Percentiles rank a stretch among this genome's conserved stretches.
Conservation (phyloP, 1,140 invertebrate genomes). For the Drosophila parvula region DNA sequence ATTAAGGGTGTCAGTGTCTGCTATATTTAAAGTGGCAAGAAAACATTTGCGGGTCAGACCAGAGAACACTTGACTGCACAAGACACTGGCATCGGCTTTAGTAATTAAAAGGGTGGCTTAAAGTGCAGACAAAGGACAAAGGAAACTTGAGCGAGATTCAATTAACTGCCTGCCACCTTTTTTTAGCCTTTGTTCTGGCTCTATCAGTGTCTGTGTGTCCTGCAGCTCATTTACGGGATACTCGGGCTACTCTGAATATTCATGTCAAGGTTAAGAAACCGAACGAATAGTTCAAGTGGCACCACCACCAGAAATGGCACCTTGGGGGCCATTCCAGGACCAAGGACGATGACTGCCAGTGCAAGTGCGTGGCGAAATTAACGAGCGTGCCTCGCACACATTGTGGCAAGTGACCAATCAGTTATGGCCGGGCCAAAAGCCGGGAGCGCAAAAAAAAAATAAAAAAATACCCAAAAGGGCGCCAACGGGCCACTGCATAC, state of each 20-base stretch:
- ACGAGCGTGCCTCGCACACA: slow-evolving; percentile 43
- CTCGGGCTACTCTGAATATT: slow-evolving; percentile 49
- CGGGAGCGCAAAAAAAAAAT: slow-evolving; percentile 12
- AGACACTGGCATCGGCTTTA: slow-evolving; percentile 20
- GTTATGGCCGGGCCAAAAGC: slow-evolving; percentile 58
- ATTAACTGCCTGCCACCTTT: slow-evolving; percentile 59
- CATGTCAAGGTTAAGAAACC: slow-evolving; percentile 68
- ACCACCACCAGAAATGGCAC: slow-evolving; percentile 60
- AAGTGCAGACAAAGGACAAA: slow-evolving; percentile 29
- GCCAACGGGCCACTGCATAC: slow-evolving; percentile 66
- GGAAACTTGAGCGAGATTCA: slow-evolving; percentile 37
- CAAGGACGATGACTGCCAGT: slow-evolving; percentile 54
- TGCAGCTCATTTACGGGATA: slow-evolving; percentile 5
- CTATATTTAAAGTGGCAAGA: slow-evolving; percentile 49
- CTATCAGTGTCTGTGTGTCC: not conserved
- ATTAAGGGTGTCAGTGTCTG: slow-evolving; percentile 37
- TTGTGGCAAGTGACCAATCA: slow-evolving; percentile 63
- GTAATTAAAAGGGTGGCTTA: slow-evolving; percentile 59
- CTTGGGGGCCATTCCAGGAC: slow-evolving; percentile 50
- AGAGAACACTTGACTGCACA: slow-evolving; percentile 55
- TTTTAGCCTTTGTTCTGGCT: slow-evolving; percentile 30
- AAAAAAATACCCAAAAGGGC: not conserved
- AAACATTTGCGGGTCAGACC: slow-evolving; percentile 45
- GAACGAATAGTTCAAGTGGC: slow-evolving; percentile 32
- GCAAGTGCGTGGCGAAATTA: slow-evolving; percentile 63